A percentile compares a stretch with the other conserved stretches of the same genome.
Evolutionary conservation across 2,888 invertebrate genomes (phyloP).

Genomic region (Thalpophila matura): DNA sequence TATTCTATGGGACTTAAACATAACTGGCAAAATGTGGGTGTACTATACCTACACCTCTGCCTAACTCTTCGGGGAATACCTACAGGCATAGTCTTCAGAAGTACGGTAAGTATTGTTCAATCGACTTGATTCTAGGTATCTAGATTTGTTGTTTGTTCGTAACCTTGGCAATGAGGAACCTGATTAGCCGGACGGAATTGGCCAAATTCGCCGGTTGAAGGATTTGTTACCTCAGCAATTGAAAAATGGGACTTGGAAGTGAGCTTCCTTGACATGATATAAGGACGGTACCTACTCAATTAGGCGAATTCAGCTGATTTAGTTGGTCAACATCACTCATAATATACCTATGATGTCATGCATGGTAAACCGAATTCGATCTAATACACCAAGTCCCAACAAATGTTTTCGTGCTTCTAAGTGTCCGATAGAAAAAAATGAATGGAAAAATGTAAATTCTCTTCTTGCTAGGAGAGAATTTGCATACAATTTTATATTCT

Average conservation of each 20-base stretch:
- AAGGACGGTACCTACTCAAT: constrained; percentile 1
- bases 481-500: too few relatives aligned
- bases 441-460: too few relatives aligned
- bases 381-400: too few relatives aligned
- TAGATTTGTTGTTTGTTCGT: constrained; percentile 3
- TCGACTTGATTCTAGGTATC: background rate
- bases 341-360: background rate
- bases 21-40: too few relatives aligned
- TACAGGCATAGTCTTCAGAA: constrained; percentile 2
- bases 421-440: too few relatives aligned
- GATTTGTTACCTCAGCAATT: constrained; percentile 26
- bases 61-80: too few relatives aligned
- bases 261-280: constrained; percentile 18
- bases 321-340: constrained; percentile 20
- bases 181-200: constrained; percentile 28
- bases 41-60: too few relatives aligned
- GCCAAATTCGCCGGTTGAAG: constrained; percentile 17
- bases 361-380: background rate
- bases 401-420: too few relatives aligned
- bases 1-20: too few relatives aligned
- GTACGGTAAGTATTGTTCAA: background rate
- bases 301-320: constrained; percentile 25
- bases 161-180: constrained; percentile 46
- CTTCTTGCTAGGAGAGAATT: too few relatives aligned
- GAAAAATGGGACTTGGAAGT: constrained; percentile 37